Conservation (phyloP, 2,797 vertebrate species). For the Tokudaia tokunoshimensis region DNA sequence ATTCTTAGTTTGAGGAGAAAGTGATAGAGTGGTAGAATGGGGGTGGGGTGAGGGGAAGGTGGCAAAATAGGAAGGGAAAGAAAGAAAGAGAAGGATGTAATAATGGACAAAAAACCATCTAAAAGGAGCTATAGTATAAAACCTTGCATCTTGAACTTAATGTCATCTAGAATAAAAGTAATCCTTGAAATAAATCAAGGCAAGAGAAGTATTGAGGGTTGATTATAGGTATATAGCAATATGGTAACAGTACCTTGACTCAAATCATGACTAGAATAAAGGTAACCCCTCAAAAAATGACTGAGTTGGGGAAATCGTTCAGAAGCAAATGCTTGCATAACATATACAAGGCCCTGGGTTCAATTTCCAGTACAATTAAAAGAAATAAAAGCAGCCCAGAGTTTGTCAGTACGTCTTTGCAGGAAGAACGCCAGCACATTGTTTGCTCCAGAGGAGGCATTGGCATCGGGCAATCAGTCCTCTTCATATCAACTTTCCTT, state of each 20-base stretch:
- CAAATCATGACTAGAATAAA: slow-evolving; percentile 48
- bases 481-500: not conserved
- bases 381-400: not conserved
- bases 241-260: not conserved
- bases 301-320: not conserved
- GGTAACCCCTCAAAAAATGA: not conserved
- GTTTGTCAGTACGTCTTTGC: slow-evolving; percentile 36
- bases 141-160: slow-evolving; percentile 39
- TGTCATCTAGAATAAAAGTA: slow-evolving; percentile 49
- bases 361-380: not conserved
- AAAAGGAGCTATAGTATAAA: slow-evolving; percentile 45
- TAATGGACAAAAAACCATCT: not conserved
- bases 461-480: not conserved
- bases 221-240: slow-evolving; percentile 10
- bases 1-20: not conserved
- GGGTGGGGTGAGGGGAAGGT: not conserved
- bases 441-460: not conserved
- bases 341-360: not conserved
- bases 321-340: not conserved
- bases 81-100: not conserved
- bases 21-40: slow-evolving; percentile 14
- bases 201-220: slow-evolving; percentile 3
- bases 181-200: slow-evolving; percentile 38
- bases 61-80: not conserved
- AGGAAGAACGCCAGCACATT: not conserved